Conservation (phyloP, 2,797 vertebrate species). For the Malurus leucopterus region DNA sequence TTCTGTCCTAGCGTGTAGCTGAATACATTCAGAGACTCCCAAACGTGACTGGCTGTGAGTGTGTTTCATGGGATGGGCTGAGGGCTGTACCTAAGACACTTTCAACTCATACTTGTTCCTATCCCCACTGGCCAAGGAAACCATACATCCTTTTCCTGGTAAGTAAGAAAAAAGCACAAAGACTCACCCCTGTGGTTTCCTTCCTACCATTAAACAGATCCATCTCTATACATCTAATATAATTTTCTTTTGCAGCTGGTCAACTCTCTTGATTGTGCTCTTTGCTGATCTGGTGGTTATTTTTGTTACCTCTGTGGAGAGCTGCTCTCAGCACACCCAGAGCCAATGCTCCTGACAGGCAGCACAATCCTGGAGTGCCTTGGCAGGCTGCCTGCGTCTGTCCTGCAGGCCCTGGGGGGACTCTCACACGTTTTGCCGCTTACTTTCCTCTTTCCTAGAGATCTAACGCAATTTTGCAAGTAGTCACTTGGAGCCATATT, state of each 20-base stretch:
- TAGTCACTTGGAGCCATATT: constrained; percentile 38
- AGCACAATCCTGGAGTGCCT: constrained; percentile 54
- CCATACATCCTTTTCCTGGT: neutral
- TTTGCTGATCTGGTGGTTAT: constrained; percentile 50
- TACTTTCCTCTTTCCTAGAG: constrained; percentile 56
- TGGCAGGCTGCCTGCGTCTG: constrained; percentile 35
- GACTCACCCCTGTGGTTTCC: neutral
- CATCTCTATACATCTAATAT: neutral
- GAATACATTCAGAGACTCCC: neutral
- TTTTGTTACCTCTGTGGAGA: constrained; percentile 24
- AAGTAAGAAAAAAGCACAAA: neutral
- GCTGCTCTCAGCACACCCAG: constrained; percentile 36
- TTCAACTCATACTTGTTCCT: neutral
- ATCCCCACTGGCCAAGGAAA: neutral
- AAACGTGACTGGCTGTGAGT: neutral
- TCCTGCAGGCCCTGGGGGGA: constrained; percentile 32
- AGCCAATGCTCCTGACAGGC: constrained; percentile 47
- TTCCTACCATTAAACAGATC: neutral
- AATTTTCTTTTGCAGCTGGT: neutral
- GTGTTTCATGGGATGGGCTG: neutral
- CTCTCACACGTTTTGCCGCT: neutral
- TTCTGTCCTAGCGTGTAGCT: neutral
- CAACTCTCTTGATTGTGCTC: neutral
- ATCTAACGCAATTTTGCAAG: constrained; percentile 41
- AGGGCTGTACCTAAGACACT: neutral